phyloP scores from a whole-genome alignment of 1,140 invertebrate species.

The Catajapyx aquilonaris region DNA sequence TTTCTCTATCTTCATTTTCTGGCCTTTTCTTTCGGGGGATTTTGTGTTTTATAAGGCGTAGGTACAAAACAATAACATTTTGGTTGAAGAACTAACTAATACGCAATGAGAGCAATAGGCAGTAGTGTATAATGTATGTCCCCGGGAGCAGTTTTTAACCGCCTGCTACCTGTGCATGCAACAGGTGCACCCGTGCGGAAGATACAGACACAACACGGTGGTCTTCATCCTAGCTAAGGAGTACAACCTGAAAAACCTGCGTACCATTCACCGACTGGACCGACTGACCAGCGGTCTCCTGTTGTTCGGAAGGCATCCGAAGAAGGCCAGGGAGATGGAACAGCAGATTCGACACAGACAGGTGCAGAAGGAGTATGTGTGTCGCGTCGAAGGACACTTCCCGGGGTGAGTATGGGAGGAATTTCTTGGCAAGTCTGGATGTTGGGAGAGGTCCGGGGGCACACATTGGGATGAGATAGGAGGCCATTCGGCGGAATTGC shows the following conservation, averaged over 20 bases:
- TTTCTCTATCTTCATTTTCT: too few species aligned
- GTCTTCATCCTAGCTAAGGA: slow-evolving; percentile 93
- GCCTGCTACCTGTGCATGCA: slow-evolving; percentile 10
- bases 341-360: slow-evolving; percentile 78
- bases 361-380: slow-evolving; percentile 92
- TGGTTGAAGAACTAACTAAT: too few species aligned
- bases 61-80: too few species aligned
- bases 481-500: too few species aligned
- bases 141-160: too few species aligned
- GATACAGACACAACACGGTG: slow-evolving; percentile 89
- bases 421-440: too few species aligned
- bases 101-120: too few species aligned
- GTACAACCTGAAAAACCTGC: slow-evolving; percentile 76
- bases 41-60: too few species aligned
- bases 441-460: too few species aligned
- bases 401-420: slow-evolving; percentile 83
- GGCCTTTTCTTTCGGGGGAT: too few species aligned
- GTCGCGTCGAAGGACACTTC: slow-evolving; percentile 88
- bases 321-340: slow-evolving; percentile 79
- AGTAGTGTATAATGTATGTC: too few species aligned
- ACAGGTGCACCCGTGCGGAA: slow-evolving; percentile 88
- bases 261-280: slow-evolving; percentile 80
- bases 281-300: slow-evolving; percentile 83
- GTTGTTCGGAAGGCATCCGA: slow-evolving; percentile 77
- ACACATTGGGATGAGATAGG: too few species aligned